Conservation (phyloP, 2,113 vertebrate species). For the Nipponia nippon region DNA sequence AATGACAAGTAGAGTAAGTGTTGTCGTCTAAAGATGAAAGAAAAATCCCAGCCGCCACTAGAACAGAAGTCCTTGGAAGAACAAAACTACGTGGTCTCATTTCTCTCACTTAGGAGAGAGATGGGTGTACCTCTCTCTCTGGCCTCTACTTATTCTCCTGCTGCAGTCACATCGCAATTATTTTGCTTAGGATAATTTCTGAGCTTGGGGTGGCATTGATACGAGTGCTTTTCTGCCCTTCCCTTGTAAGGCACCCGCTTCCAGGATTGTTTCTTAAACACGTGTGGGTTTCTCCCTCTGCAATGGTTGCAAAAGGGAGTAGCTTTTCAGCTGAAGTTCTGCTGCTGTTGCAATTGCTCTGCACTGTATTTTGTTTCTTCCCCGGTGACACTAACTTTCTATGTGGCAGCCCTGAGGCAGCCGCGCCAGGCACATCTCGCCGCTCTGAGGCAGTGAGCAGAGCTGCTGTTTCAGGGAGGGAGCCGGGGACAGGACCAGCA, state of each 20-base stretch:
- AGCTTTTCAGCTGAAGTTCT: not conserved
- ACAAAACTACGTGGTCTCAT: not conserved
- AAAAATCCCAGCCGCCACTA: fast-evolving
- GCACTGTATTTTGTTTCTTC: not conserved
- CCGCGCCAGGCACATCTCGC: fast-evolving
- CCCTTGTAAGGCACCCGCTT: not conserved
- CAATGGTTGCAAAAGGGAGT: not conserved
- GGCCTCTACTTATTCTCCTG: not conserved
- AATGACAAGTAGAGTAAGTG: not conserved
- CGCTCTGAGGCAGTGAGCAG: fast-evolving
- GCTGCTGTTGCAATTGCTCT: not conserved
- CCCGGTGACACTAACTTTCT: not conserved
- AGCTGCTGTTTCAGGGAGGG: fast-evolving
- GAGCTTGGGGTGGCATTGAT: not conserved
- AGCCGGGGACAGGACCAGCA: not conserved
- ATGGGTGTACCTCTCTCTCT: not conserved
- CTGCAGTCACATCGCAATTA: not conserved
- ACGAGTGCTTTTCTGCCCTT: not conserved
- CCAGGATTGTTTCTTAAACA: not conserved
- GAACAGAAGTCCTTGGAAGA: not conserved
- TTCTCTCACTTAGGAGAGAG: not conserved
- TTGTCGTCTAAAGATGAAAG: not conserved
- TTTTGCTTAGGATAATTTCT: not conserved
- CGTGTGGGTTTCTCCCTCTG: fast-evolving
- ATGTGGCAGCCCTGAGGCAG: not conserved